phyloP scores from a whole-genome alignment of 2,888 invertebrate species.

The Eremobia ochroleuca region DNA sequence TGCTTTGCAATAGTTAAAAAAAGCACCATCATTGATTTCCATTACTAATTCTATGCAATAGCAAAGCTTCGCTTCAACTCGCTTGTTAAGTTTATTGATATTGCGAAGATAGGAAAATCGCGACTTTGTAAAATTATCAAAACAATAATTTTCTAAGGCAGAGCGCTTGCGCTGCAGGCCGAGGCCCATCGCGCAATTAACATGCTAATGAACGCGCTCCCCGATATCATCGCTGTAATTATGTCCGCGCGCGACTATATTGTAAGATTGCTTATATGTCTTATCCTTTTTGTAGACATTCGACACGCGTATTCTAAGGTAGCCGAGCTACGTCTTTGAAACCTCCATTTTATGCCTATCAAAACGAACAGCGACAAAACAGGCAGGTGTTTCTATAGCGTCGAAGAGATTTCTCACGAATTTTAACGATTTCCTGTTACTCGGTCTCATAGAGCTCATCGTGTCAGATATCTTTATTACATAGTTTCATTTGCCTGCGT shows the following conservation, averaged over 20 bases:
- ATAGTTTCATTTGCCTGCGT: slow-evolving; percentile 83
- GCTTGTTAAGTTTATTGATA: slow-evolving; percentile 47
- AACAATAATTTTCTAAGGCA: slow-evolving; percentile 74
- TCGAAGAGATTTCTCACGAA: slow-evolving; percentile 86
- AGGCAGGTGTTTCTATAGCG: slow-evolving; percentile 72
- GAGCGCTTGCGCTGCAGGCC: slow-evolving; percentile 64
- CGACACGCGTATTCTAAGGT: slow-evolving; percentile 67
- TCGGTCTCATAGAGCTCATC: slow-evolving; percentile 81
- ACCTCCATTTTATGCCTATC: slow-evolving; percentile 40
- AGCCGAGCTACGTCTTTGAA: slow-evolving; percentile 27
- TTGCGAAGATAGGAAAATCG: slow-evolving; percentile 36
- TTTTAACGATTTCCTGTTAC: slow-evolving; percentile 90
- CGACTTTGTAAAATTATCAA: slow-evolving; percentile 70
- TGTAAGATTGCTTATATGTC: slow-evolving; percentile 83
- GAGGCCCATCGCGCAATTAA: slow-evolving; percentile 86
- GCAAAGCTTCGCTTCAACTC: slow-evolving; percentile 20
- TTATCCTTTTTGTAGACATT: slow-evolving; percentile 78
- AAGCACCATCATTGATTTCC: slow-evolving; percentile 25
- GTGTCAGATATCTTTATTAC: slow-evolving; percentile 86
- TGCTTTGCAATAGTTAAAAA: slow-evolving; percentile 20
- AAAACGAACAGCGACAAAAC: slow-evolving; percentile 64
- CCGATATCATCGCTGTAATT: slow-evolving; percentile 89
- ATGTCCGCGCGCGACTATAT: slow-evolving; percentile 86
- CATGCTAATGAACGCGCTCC: slow-evolving; percentile 88
- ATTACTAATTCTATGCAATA: slow-evolving; percentile 26